Base-by-base conservation (phyloP, 2,797 vertebrate species). In the Oreortyx pictus region DNA sequence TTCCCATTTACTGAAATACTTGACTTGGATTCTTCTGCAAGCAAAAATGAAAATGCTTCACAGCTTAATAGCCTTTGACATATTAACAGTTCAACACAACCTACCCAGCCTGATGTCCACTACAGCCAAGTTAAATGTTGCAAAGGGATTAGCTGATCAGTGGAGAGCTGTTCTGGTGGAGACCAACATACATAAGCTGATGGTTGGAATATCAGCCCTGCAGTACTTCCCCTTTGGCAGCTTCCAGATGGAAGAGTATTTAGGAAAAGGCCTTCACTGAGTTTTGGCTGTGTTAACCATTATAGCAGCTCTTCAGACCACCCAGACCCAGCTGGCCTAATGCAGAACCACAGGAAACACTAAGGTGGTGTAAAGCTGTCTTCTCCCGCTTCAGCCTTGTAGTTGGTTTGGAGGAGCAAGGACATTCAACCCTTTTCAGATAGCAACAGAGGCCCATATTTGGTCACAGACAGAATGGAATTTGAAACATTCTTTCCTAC, bases 271-370 rank as follows among this genome's bases (percentile, higher is more conserved):
- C 81, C 8, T 56, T 88, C 35, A 14, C 82, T 73, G 62, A 44
- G 35, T 89, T 95, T 95, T 95, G 93, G 88, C 95, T 86, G 57
- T 67, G 60, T 62, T 86, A 86, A 60, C 70, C 16, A 39, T 79
- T 92, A 12, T 65, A 95, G 41, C 64, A 93, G 73, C 60, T 90
- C 76, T 86, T 93, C 73, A 90, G 92, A 86, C 92, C 93, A 92
- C 92, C 90, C 89, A 92, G 70, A 29, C 60, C 89, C 90, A 92
- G 89, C 70, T 78, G 87, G 85, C 59, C 85, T 56, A 44, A 83
- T 3, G 62, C 49, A 89, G 66, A 79, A 68, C 52, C 4, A 0
- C n/a, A 54, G 61, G 74, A 75, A 94, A 60, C 9, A 8, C 70
- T 59, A 52, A 39, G 59, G 59, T 70, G 82, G 72, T 85, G 81